These are phyloP conservation scores for Eumaeus atala DNA, from an alignment of 1,140 invertebrate genomes.

Conservation along the genomic window DNA sequence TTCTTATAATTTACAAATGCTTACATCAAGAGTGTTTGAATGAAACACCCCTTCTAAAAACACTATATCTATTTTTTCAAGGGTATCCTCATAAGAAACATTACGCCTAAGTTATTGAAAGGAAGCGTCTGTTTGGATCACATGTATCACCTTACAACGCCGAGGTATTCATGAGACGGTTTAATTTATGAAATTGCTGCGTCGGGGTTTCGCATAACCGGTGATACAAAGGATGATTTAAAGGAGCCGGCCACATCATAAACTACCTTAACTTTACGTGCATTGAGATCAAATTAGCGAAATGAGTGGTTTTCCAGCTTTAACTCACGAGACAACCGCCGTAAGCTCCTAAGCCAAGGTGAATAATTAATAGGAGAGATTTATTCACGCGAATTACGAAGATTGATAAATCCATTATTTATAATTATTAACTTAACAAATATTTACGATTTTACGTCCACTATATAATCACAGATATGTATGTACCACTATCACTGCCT, in stretches of 20 bases:
- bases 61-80: too few relatives aligned
- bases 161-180: constrained; percentile 25
- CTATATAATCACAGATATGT: too few relatives aligned
- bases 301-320: neutral
- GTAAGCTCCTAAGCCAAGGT: constrained; percentile 1
- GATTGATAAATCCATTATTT: too few relatives aligned
- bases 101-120: neutral
- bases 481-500: too few relatives aligned
- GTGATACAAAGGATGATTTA: constrained; percentile 29
- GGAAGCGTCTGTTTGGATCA: constrained; percentile 10
- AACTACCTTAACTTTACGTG: neutral
- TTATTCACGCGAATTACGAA: constrained; percentile 1
- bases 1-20: too few relatives aligned
- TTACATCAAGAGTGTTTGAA: too few relatives aligned
- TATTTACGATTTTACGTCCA: too few relatives aligned
- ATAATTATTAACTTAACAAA: too few relatives aligned
- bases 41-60: too few relatives aligned
- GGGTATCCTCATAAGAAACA: neutral
- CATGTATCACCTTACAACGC: constrained; percentile 17
- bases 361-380: constrained; percentile 1
- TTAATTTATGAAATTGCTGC: constrained; percentile 51
- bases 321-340: neutral
- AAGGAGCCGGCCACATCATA: neutral
- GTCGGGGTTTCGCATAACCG: constrained; percentile 20
- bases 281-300: constrained; percentile 1